Percentiles rank a stretch among this genome's conserved stretches.
Conservation (phyloP, 1,140 invertebrate species). For the Megalopta genalis region DNA sequence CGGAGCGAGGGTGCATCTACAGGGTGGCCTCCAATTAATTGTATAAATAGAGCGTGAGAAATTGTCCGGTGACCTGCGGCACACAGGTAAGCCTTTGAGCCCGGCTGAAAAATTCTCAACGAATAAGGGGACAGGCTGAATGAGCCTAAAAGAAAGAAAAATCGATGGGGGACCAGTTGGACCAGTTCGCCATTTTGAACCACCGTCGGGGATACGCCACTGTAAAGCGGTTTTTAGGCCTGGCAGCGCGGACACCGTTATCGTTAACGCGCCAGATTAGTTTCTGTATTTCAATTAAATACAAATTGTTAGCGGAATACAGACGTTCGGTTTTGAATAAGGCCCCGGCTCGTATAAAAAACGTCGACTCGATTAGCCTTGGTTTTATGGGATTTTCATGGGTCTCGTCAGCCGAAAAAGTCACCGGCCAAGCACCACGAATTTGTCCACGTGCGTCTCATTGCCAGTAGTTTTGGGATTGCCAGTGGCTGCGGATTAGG, state of each 20-base stretch:
- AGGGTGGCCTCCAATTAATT: background rate
- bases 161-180: slow-evolving; percentile 58
- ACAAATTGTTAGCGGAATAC: background rate
- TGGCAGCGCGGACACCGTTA: background rate
- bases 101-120: slow-evolving; percentile 1
- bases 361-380: background rate
- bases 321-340: background rate
- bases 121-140: slow-evolving; percentile 34
- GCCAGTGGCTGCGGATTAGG: slow-evolving; percentile 76
- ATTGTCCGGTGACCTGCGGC: background rate
- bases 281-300: slow-evolving; percentile 15
- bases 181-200: slow-evolving; percentile 69
- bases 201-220: slow-evolving; percentile 8
- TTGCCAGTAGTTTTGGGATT: slow-evolving; percentile 74
- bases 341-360: background rate
- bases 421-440: background rate
- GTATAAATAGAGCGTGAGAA: slow-evolving; percentile 3
- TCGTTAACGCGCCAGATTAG: background rate
- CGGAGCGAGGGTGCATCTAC: background rate
- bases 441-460: slow-evolving; percentile 49
- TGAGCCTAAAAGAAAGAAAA: slow-evolving; percentile 52
- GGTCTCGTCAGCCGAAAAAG: slow-evolving; percentile 17
- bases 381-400: background rate
- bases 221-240: slow-evolving; percentile 20
- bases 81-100: background rate